Base-by-base conservation (phyloP, 2,113 vertebrate genomes). In the Ranitomeya imitator region DNA sequence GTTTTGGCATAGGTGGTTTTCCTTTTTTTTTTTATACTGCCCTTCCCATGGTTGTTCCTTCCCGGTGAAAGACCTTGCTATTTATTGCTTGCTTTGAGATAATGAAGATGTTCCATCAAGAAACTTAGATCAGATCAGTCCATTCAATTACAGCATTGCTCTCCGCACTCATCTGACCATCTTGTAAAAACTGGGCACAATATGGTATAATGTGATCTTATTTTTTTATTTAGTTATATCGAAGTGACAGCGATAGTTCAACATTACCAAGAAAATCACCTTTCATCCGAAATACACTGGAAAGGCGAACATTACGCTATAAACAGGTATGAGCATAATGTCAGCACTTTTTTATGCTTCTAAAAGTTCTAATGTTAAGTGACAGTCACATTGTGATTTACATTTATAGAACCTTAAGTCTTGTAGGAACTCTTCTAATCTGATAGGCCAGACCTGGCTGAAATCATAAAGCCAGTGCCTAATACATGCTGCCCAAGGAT, bases 221-320 rank as follows among this genome's bases (percentile, higher is more conserved):
- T 91, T 87, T 90, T 91, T 74, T 86, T 0, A 2, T 89, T 54
- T 93, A 99, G 98, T 94, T 99, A 55, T 99, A 99, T 91, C 97
- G 98, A 90, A 99, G 98, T 90, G 98, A 99, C 95, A 99, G 98
- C 5, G 98, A 99, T 94, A 99, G 98, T 92, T 99, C 98, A 0
- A 99, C 98, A 10, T 92, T 99, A 91, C 98, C 97, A 92, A 97
- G 98, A 94, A 99, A 98, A 86, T 97, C 97, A 0, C 96, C 97
- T 16, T 99, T 99, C 90, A 94, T 99, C 90, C 95, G 98, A 91
- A 99, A 99, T 90, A 98, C 98, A 0, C 90, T 99, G 93, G 98
- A 99, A 92, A 96, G 98, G 89, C 94, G 97, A 79, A 99, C 98
- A 2, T 90, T 99, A 60, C 94, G 97, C 87, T 98, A 97, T 79